phyloP scores from a whole-genome alignment of 2,888 invertebrate genomes.

The Dryomyza anilis region DNA sequence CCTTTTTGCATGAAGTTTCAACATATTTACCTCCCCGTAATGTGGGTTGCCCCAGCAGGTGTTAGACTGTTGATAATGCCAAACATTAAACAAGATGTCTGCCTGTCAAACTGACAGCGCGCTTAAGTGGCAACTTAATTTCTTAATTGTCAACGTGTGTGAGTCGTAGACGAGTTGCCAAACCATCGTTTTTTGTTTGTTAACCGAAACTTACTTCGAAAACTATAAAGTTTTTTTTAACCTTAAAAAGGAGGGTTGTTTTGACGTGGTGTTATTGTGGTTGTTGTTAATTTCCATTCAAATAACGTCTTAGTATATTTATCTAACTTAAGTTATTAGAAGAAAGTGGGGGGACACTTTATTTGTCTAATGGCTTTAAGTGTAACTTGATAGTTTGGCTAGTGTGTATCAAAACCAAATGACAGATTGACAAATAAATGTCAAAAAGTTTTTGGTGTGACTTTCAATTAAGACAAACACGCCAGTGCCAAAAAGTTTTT shows the following conservation, averaged over 20 bases:
- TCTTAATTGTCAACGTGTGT: constrained; percentile 60
- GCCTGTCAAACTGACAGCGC: constrained; percentile 56
- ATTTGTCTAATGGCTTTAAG: not conserved
- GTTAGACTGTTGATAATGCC: constrained; percentile 59
- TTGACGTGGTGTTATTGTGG: constrained; percentile 1
- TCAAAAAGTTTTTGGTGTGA: constrained; percentile 15
- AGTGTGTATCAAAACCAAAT: not conserved
- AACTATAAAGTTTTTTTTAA: constrained; percentile 29
- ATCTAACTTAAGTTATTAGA: not conserved
- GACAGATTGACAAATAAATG: constrained; percentile 23
- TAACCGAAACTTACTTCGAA: constrained; percentile 22
- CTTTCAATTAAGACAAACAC: constrained; percentile 18
- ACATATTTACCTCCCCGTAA: constrained; percentile 18
- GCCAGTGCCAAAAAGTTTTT: constrained; percentile 13
- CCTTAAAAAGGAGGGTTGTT: not conserved
- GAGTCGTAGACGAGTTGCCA: constrained; percentile 42
- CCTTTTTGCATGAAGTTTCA: not conserved
- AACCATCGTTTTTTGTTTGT: constrained; percentile 5
- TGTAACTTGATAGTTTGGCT: not conserved
- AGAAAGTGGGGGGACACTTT: not conserved
- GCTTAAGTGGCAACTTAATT: constrained; percentile 60
- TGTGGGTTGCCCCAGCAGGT: constrained; percentile 41
- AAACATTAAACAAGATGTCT: constrained; percentile 49
- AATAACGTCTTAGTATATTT: constrained; percentile 18
- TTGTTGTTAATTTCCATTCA: constrained; percentile 32